Evolutionary conservation across 2,797 vertebrate species (phyloP).

Genomic region (Petrocephalus sullivani): DNA sequence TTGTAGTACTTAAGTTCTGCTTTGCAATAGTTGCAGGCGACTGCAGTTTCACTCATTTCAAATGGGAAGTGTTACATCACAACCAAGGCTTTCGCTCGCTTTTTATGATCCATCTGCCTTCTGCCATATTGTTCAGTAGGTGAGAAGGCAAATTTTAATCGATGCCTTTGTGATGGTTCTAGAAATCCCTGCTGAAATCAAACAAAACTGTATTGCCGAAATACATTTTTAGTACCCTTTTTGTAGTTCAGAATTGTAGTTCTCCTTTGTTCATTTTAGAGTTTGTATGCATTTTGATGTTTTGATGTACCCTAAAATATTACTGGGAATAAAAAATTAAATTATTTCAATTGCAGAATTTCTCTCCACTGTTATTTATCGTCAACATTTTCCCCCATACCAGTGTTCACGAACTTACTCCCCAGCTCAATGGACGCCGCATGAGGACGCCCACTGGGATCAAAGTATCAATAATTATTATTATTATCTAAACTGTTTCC

Average conservation of each 20-base stretch:
- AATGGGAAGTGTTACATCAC: not conserved
- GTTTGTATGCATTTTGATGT: not conserved
- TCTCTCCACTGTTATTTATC: not conserved
- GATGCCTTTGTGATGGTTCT: not conserved
- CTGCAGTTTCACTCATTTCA: not conserved
- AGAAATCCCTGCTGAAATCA: not conserved
- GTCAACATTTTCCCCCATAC: not conserved
- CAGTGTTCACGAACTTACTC: not conserved
- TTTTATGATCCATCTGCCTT: not conserved
- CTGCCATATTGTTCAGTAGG: not conserved
- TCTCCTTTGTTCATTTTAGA: not conserved
- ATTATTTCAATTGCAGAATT: not conserved
- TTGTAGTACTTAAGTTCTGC: not conserved
- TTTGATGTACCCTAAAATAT: not conserved
- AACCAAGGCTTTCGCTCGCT: not conserved
- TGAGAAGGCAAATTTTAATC: not conserved
- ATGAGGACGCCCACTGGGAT: too few species aligned
- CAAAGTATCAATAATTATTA: too few species aligned
- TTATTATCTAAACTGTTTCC: not conserved
- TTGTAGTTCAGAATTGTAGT: not conserved
- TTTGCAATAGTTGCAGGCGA: not conserved
- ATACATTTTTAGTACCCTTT: not conserved
- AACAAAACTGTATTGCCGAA: not conserved
- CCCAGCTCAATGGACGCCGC: too few species aligned
- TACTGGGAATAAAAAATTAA: not conserved